Evolutionary conservation across 2,113 vertebrate genomes (phyloP), one percentile per base, ranked within the genome.

Genomic region (Mesembrinibis cayennensis): DNA sequence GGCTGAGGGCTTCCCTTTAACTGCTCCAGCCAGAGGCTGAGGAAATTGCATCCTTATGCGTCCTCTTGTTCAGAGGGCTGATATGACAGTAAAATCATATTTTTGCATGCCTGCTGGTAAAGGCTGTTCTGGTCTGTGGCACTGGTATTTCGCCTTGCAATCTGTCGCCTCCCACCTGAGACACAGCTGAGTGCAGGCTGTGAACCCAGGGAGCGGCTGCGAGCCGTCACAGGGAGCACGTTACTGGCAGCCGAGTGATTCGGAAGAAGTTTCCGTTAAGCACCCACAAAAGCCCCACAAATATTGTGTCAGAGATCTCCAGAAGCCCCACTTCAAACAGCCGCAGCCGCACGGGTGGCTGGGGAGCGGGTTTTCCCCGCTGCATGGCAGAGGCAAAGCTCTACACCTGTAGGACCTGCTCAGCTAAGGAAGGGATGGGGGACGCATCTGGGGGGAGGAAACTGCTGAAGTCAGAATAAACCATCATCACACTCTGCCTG

Each of bases 171-270:
- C 18, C 36, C 8, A 30, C 42, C 55, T 30, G 19, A 82, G 59
- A 16, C 0, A 2, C 20, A 62, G 42, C 25, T 16, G 7, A 66
- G 22, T 4, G 40, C 55, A 49, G 44, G 27, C 32, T 22, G 11
- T 19, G 47, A 65, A 38, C 38, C 13, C 62, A 27, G 26, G 16
- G 55, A 76, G 25, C 0, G 1, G 56, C 59, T 22, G 47, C 0
- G 3, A 85, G 42, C 52, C 42, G 38, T 16, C 59, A 26, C 5
- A 3, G 34, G n/a, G 61, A 72, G 70, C 36, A 49, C 0, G 0
- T 19, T 21, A 52, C 27, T 1, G 1, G 23, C 65, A 65, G 49
- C n/a, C 0, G 1, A 50, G 32, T 7, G 71, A 74, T 65, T 47
- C 1, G 1, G 11, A 38, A 44, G 23, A n/a, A 84, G 47, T 11